These are phyloP conservation scores for Dipodomys spectabilis DNA, from an alignment of 2,113 vertebrate genomes.

Conservation along the genomic window DNA sequence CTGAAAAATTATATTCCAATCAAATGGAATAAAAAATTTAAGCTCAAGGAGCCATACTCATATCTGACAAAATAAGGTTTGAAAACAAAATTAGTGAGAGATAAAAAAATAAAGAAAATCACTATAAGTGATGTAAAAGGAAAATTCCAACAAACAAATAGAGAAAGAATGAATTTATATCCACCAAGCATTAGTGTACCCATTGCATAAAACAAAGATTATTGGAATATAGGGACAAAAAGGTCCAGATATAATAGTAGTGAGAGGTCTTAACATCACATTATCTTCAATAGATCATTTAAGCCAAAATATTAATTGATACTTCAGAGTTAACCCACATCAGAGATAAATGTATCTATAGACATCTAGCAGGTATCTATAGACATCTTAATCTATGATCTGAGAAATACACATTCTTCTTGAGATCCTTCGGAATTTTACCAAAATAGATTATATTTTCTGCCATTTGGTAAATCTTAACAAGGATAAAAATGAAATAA, in stretches of 20 bases:
- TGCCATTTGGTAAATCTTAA: background rate
- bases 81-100: too few relatives aligned
- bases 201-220: background rate
- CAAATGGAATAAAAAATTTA: too few relatives aligned
- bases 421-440: too few relatives aligned
- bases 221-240: background rate
- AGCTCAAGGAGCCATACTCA: too few relatives aligned
- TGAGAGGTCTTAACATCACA: background rate
- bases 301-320: background rate
- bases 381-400: background rate
- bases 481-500: background rate
- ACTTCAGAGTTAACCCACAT: background rate
- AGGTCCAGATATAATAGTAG: background rate
- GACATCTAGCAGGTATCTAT: too few relatives aligned
- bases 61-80: too few relatives aligned
- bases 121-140: too few relatives aligned
- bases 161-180: too few relatives aligned
- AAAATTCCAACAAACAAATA: too few relatives aligned
- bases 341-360: too few relatives aligned
- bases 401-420: background rate
- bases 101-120: too few relatives aligned
- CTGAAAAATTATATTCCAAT: too few relatives aligned
- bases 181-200: background rate
- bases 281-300: background rate
- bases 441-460: background rate